Evolutionary conservation across 2,113 vertebrate genomes (phyloP).

Genomic region (Leucoraja erinaceus): DNA sequence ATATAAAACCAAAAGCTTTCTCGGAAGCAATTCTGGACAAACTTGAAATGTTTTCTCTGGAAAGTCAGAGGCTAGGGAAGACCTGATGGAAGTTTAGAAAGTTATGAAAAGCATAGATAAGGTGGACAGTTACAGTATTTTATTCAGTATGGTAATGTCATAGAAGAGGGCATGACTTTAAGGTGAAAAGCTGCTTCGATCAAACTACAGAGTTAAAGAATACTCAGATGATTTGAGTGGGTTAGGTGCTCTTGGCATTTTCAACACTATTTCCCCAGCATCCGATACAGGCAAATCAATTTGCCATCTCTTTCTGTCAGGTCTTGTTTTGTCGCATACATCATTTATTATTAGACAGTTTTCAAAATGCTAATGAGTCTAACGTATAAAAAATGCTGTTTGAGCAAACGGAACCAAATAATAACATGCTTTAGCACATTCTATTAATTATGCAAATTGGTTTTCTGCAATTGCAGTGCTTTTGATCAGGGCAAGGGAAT

Average conservation of each 20-base stretch:
- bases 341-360: conserved; percentile 17
- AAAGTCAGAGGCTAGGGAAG: no score
- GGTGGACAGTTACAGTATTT: no score
- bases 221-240: not conserved
- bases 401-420: not conserved
- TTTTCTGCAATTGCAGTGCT: conserved; percentile 16
- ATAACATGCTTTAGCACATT: conserved; percentile 8
- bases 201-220: not conserved
- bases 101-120: no score
- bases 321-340: conserved; percentile 9
- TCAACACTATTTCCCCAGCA: not conserved
- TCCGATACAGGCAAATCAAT: not conserved
- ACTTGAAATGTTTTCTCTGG: no score
- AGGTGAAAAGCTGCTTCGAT: no score
- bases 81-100: no score
- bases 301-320: not conserved
- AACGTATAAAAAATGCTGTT: not conserved
- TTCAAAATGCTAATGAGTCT: conserved; percentile 12
- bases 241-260: not conserved
- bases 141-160: no score
- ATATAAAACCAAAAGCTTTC: not conserved
- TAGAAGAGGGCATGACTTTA: no score
- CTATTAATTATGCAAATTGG: conserved; percentile 36
- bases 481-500: conserved; percentile 17
- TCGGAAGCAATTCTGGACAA: no score